Percentiles rank a stretch among this genome's conserved stretches.
These are phyloP conservation scores for Oryzias curvinotus DNA, from an alignment of 2,113 vertebrate species.

Conservation along the genomic window DNA sequence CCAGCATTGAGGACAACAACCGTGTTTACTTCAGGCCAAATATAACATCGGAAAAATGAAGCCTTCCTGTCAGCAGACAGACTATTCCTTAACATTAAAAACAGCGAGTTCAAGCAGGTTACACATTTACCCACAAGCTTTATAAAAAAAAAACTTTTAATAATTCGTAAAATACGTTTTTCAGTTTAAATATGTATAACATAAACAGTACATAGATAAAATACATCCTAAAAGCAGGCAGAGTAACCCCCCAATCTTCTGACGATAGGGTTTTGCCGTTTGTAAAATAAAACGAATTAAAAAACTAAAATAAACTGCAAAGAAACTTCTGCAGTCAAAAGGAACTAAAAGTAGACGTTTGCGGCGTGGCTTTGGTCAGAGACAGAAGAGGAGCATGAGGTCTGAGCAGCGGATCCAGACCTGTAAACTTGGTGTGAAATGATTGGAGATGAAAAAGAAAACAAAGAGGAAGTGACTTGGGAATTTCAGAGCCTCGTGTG, in stretches of 20 bases:
- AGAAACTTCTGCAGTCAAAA: constrained; percentile 38
- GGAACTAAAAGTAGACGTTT: constrained; percentile 10
- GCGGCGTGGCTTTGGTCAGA: constrained; percentile 40
- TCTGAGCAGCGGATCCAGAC: background rate
- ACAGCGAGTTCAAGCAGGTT: constrained; percentile 5
- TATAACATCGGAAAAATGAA: constrained; percentile 35
- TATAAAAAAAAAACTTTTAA: constrained; percentile 77
- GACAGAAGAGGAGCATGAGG: background rate
- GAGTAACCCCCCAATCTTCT: background rate
- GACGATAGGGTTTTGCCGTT: constrained; percentile 37
- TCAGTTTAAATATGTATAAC: constrained; percentile 69
- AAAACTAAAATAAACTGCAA: constrained; percentile 43
- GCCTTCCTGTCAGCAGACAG: too few relatives aligned
- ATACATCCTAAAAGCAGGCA: constrained; percentile 59
- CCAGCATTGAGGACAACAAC: background rate
- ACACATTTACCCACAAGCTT: constrained; percentile 4
- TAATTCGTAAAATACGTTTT: constrained; percentile 74
- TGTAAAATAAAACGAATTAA: constrained; percentile 44
- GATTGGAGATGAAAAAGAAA: too few relatives aligned
- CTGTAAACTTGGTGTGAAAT: constrained; percentile 38
- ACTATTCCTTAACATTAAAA: constrained; percentile 15
- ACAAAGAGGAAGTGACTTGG: too few relatives aligned
- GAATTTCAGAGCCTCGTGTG: too few relatives aligned
- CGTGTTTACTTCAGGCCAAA: constrained; percentile 37
- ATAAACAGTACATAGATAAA: constrained; percentile 62